phyloP scores from a whole-genome alignment of 2,113 vertebrate genomes.

The Nothocercus nigrocapillus region DNA sequence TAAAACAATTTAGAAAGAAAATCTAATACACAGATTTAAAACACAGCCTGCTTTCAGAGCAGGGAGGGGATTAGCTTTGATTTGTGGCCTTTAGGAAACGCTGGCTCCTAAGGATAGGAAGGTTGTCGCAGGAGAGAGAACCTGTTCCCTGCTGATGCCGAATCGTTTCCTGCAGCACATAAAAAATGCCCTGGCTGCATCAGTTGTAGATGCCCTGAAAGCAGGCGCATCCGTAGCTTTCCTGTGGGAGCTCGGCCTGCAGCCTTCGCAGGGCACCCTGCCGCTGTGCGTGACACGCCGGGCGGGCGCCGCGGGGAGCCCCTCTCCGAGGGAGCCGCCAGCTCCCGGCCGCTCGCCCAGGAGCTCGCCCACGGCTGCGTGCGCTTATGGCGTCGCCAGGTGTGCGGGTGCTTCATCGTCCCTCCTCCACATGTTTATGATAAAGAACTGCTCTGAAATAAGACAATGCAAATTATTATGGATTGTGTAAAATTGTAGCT shows the following conservation, averaged over 20 bases:
- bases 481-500: not conserved
- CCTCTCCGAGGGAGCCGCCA: not conserved
- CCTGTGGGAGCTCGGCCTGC: not conserved
- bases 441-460: not conserved
- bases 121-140: not conserved
- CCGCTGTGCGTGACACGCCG: not conserved
- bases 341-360: not conserved
- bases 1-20: slow-evolving; percentile 72
- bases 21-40: slow-evolving; percentile 67
- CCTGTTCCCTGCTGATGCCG: not conserved
- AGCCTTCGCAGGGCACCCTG: not conserved
- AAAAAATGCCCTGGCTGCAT: not conserved
- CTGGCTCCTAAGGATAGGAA: not conserved
- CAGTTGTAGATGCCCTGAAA: not conserved
- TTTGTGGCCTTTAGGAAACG: not conserved
- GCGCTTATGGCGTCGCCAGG: accelerated
- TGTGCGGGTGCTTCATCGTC: not conserved
- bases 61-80: slow-evolving; percentile 3
- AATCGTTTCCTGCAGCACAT: not conserved
- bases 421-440: not conserved
- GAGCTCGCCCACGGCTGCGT: not conserved
- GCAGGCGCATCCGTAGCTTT: not conserved
- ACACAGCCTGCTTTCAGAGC: not conserved
- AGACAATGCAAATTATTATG: not conserved
- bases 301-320: not conserved